These are phyloP conservation scores for Macrobrachium nipponense DNA, from an alignment of 1,140 invertebrate genomes.

Conservation along the genomic window DNA sequence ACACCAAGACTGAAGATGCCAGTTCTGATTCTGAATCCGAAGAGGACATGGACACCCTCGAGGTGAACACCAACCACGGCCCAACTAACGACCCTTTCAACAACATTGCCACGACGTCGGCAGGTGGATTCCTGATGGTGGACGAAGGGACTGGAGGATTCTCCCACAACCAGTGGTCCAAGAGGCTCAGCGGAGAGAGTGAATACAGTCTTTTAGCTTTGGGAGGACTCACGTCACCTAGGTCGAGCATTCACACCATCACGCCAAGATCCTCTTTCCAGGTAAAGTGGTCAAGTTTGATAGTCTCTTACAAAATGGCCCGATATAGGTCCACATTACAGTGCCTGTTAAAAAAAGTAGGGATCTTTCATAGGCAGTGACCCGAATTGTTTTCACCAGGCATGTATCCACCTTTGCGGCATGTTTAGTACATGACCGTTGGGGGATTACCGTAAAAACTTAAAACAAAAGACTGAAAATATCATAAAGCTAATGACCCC, in stretches of 20 bases:
- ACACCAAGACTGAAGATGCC: slow-evolving; percentile 43
- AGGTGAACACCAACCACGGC: too few relatives aligned
- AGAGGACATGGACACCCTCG: slow-evolving; percentile 52
- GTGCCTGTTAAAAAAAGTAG: too few relatives aligned
- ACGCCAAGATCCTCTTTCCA: slow-evolving; percentile 62
- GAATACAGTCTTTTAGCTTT: slow-evolving; percentile 44
- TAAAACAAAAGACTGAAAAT: too few relatives aligned
- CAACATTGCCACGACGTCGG: slow-evolving; percentile 18
- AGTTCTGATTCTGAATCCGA: slow-evolving; percentile 62
- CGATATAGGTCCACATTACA: not conserved
- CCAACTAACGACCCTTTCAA: not conserved
- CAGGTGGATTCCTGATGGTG: slow-evolving; percentile 41
- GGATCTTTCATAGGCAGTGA: too few relatives aligned
- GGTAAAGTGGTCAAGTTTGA: slow-evolving; percentile 2
- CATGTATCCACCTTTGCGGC: too few relatives aligned
- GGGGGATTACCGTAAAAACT: too few relatives aligned
- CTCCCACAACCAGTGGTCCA: slow-evolving; percentile 34
- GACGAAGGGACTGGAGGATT: slow-evolving; percentile 2
- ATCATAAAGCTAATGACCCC: too few relatives aligned
- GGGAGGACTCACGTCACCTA: slow-evolving; percentile 67
- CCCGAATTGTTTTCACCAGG: too few relatives aligned
- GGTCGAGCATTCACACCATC: slow-evolving; percentile 72
- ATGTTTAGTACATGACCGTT: too few relatives aligned
- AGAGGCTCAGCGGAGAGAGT: slow-evolving; percentile 64
- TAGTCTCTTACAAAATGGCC: not conserved